These are phyloP conservation scores for Gryon sp. DNA, from an alignment of 1,140 invertebrate genomes.

Conservation along the genomic window DNA sequence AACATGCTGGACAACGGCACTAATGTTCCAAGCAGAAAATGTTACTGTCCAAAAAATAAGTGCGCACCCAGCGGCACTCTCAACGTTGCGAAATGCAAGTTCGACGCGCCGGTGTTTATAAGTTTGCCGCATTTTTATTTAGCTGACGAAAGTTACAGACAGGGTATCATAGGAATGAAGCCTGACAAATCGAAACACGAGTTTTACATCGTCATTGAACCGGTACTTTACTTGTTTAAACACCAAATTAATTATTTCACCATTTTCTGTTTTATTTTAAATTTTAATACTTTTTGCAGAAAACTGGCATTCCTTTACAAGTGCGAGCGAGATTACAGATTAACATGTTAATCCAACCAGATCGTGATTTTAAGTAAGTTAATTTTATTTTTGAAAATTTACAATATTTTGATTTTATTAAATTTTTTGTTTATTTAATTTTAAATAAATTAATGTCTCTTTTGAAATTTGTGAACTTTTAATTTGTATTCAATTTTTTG, in stretches of 20 bases:
- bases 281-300: slow-evolving; percentile 69
- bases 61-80: slow-evolving; percentile 81
- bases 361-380: slow-evolving; percentile 81
- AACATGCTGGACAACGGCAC: slow-evolving; percentile 85
- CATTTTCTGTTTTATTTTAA: background rate
- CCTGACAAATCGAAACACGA: slow-evolving; percentile 85
- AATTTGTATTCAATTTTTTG: too few relatives aligned
- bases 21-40: slow-evolving; percentile 81
- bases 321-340: slow-evolving; percentile 86
- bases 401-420: too few relatives aligned
- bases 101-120: slow-evolving; percentile 88
- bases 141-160: slow-evolving; percentile 84
- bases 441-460: slow-evolving; percentile 1
- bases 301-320: slow-evolving; percentile 84
- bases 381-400: background rate
- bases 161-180: slow-evolving; percentile 84
- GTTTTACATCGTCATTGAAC: slow-evolving; percentile 86
- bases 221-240: slow-evolving; percentile 74
- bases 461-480: background rate
- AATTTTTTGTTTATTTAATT: slow-evolving; percentile 3
- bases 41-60: slow-evolving; percentile 78
- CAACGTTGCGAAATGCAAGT: slow-evolving; percentile 86
- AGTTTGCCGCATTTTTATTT: slow-evolving; percentile 93
- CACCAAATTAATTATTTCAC: too few relatives aligned
- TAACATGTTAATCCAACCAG: slow-evolving; percentile 84